Evolutionary conservation across 2,888 invertebrate species (phyloP), one percentile per base, ranked within the genome.

Genomic region (Pollenia labialis): DNA sequence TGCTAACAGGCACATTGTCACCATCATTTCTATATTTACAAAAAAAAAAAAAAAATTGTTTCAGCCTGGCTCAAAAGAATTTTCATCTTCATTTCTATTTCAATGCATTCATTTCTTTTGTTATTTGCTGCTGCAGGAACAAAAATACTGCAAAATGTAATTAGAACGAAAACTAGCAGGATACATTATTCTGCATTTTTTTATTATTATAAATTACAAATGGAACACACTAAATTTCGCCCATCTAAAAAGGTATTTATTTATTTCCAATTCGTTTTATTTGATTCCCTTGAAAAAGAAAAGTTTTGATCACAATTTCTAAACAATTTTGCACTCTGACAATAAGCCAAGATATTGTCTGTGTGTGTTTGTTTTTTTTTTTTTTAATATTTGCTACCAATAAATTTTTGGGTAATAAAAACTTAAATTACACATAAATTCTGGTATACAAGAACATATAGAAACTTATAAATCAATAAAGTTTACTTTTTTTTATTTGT

Each of bases 281-380:
- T 60, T 32, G 16, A 18, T 71, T 23, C 11, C n/a, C 16, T 64
- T 62, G 68, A 48, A 52, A 62, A 52, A 46, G 18, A 84, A 77
- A 82, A 83, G 48, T 76, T 69, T 75, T 52, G 50, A 74, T 64
- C 54, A 18, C 10, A 62, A 86, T 76, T 32, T 85, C 75, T 60
- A 71, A 62, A 74, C 79, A 71, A 79, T 62, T 85, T 85, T 89
- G 52, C 72, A 81, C 87, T 88, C 84, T 87, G 72, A 72, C 72
- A 56, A 48, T 48, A 62, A 85, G 79, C 64, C 58, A 75, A 64
- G 12, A 68, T 32, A 32, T 32, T 32, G 32, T 32, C 32, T 32
- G 32, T 32, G 32, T 32, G 32, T 32, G 4, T 32, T 32, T 32
- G 4, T 32, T 58, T 66, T 87, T 85, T 88, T 50, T 14, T 72